Percentiles rank a stretch among this genome's conserved stretches.
These are phyloP conservation scores for Megaleporinus macrocephalus DNA, from an alignment of 2,113 vertebrate species.

Conservation along the genomic window DNA sequence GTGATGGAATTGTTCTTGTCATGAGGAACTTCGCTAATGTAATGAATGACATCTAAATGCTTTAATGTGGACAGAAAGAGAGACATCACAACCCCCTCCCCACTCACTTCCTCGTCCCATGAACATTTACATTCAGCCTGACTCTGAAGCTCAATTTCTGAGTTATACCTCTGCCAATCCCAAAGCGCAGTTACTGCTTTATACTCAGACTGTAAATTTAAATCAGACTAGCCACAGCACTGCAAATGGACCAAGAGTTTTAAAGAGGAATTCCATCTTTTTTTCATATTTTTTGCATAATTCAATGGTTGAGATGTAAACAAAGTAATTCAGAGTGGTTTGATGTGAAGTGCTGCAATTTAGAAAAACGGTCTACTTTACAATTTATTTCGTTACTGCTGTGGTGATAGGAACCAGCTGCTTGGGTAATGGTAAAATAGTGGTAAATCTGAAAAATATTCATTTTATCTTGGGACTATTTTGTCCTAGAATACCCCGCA, in stretches of 20 bases:
- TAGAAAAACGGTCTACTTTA: too few species aligned
- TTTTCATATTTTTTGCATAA: too few species aligned
- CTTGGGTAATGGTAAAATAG: too few species aligned
- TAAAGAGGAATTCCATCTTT: too few species aligned
- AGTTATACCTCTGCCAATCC: not conserved
- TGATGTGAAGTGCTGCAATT: too few species aligned
- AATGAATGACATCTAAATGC: constrained; percentile 20
- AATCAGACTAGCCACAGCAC: not conserved
- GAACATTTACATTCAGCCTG: not conserved
- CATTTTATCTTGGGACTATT: too few species aligned
- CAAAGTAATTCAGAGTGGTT: too few species aligned
- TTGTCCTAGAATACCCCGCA: too few species aligned
- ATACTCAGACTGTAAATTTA: not conserved
- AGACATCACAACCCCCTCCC: not conserved
- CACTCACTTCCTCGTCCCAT: not conserved
- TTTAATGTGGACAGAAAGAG: constrained; percentile 7
- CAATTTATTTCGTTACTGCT: too few species aligned
- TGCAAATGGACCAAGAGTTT: not conserved
- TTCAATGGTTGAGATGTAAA: too few species aligned
- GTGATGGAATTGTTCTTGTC: constrained; percentile 25
- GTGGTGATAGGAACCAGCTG: too few species aligned
- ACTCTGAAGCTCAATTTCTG: not conserved
- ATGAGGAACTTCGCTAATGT: constrained; percentile 19
- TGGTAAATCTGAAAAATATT: too few species aligned
- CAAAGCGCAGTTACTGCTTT: not conserved